These are phyloP conservation scores for Ia io DNA, from an alignment of 2,113 vertebrate genomes.

Conservation along the genomic window DNA sequence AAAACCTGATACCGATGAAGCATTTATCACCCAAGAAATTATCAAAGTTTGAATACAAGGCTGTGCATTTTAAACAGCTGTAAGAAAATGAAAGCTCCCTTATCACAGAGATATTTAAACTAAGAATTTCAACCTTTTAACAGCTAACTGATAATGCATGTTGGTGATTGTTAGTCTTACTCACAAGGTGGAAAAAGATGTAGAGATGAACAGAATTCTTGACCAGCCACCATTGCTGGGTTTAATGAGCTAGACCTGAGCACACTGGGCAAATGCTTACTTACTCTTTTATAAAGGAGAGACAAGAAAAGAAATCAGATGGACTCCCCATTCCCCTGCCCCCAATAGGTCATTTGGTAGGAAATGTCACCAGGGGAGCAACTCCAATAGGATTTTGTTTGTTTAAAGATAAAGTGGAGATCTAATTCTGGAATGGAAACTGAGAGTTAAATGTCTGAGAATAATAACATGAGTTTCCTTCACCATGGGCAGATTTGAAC, in stretches of 20 bases:
- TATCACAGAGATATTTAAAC: not conserved
- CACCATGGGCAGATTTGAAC: not conserved
- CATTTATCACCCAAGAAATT: slow-evolving; percentile 13
- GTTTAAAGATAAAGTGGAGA: not conserved
- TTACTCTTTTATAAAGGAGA: not conserved
- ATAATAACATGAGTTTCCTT: not conserved
- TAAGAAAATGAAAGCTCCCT: not conserved
- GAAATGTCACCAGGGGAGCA: not conserved
- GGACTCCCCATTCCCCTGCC: not conserved
- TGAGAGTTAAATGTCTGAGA: not conserved
- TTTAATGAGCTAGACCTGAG: not conserved
- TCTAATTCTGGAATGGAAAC: not conserved
- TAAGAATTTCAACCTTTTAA: not conserved
- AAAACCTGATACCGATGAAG: not conserved
- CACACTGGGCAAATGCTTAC: not conserved
- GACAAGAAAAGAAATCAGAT: not conserved
- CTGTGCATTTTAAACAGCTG: not conserved
- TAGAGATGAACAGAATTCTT: not conserved
- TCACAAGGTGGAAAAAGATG: not conserved
- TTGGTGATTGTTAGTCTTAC: not conserved
- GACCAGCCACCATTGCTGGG: not conserved
- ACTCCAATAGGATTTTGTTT: not conserved
- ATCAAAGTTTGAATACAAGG: not conserved
- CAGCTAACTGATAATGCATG: not conserved
- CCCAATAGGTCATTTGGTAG: not conserved